Evolutionary conservation across 2,797 vertebrate genomes (phyloP), one percentile per base, ranked within the genome.

Genomic region (Enteromius radiatus): DNA sequence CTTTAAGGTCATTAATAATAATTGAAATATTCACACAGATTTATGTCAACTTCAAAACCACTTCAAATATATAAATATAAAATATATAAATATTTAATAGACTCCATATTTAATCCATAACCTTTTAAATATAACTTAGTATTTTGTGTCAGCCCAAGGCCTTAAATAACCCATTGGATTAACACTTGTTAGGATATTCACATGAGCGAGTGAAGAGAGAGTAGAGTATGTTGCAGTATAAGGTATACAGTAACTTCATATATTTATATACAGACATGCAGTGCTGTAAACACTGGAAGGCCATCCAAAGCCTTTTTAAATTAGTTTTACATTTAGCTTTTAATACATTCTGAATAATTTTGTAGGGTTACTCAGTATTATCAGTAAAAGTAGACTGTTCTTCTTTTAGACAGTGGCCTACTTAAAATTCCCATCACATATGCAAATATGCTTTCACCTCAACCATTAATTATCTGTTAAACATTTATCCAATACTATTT

Each of bases 141-240:
- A n/a, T 73, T 23, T 75, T 75, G 49, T 38, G 41, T 59, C 52
- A 41, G n/a, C 52, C 52, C n/a, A 38, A 56, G n/a, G 73, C 12
- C 31, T 56, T 77, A 63, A 59, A 76, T 76, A 76, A 76, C 15
- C 9, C 75, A 45, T 14, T 10, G 6, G 7, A 28, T 28, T 23
- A 56, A 75, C 69, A 71, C 69, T 41, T 38, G 71, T 59, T 26
- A 41, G 17, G 75, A 77, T 5, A 17, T 77, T 17, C 28, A 3
- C 23, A 45, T 31, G 41, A 63, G 26, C 45, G 8, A 61, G 74
- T 31, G 5, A 64, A 64, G 76, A 64, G 21, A 23, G 11, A 21
- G 23, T 61, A 61, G n/a, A 43, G 23, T 26, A 59, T 76, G 36
- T 33, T 43, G 28, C 36, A 43, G 36, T 76, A 43, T 28, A 61